Base-by-base conservation (phyloP, 1,140 invertebrate species). In the Ridgeia piscesae region DNA sequence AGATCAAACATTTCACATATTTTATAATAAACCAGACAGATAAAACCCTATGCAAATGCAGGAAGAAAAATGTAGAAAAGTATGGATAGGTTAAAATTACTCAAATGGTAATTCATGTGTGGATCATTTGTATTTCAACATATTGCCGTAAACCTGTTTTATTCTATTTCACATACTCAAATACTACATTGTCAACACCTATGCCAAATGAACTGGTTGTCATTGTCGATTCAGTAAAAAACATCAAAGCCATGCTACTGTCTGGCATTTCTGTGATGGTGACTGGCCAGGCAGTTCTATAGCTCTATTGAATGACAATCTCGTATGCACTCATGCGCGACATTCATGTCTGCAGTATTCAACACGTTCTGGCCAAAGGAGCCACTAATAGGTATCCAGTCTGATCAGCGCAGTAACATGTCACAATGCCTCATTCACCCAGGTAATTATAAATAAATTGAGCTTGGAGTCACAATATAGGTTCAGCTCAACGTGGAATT, bases 401-500 rank as follows among this genome's bases (percentile, higher is more conserved):
- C 58, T 21, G 58, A 77, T 77, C 58, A 77, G 58, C 2, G 58
- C 58, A 27, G 58, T 77, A 77, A 77, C 27, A 77, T 21, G 27
- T 21, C 58, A 77, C 58, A 77, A 77, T 77, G 58, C 58, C 27
- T 77, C 58, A 77, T 77, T 77, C 58, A 77, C 58, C 58, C 27
- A 77, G 58, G 58, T 31, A 77, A 77, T 77, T 77, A 77, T 77
- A 77, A 77, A 77, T 77, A 77, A 77, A 77, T 77, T 77, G 58
- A 77, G 58, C 58, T 77, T 21, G 58, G 27, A 77, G 58, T 77
- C 58, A 77, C 58, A 6, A 77, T 77, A 77, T 6, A 21, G 0
- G 58, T 6, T 77, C 58, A 77, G 58, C 17, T 77, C 58, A 77
- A 77, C 2, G 58, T 21, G 58, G 58, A 77, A 77, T 77, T 77